A percentile compares a stretch with the other conserved stretches of the same genome.
Conservation (phyloP, 2,113 vertebrate genomes). For the Trematocara variabile region DNA sequence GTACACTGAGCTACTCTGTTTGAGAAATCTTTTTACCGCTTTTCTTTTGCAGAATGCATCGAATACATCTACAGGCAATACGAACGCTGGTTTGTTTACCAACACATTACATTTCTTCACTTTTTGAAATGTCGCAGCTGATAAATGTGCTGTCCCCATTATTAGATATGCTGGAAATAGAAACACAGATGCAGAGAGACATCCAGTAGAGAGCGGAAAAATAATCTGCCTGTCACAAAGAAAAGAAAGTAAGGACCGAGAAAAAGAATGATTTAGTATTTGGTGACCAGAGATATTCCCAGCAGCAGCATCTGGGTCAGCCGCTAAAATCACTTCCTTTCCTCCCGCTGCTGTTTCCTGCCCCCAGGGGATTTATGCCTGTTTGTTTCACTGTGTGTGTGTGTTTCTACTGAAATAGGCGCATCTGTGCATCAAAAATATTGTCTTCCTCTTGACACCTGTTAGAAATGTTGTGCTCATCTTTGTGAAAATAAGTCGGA, state of each 20-base stretch:
- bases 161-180: constrained; percentile 11
- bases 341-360: neutral
- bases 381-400: neutral
- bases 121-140: constrained; percentile 18
- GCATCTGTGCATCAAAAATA: neutral
- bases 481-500: neutral
- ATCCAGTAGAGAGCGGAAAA: neutral
- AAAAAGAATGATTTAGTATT: constrained; percentile 23
- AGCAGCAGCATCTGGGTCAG: constrained; percentile 25
- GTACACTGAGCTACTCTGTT: neutral
- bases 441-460: neutral
- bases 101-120: neutral
- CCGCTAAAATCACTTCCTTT: neutral
- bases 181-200: neutral
- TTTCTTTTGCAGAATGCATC: neutral
- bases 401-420: neutral
- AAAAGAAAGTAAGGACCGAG: neutral
- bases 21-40: neutral
- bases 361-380: neutral
- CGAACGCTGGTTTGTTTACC: constrained; percentile 12
- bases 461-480: neutral
- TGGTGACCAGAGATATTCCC: constrained; percentile 4
- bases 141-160: constrained; percentile 7
- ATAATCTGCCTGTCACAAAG: constrained; percentile 12
- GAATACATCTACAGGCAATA: neutral